Evolutionary conservation across 1,140 invertebrate species (phyloP).

Genomic region (Drosophila jambulina): DNA sequence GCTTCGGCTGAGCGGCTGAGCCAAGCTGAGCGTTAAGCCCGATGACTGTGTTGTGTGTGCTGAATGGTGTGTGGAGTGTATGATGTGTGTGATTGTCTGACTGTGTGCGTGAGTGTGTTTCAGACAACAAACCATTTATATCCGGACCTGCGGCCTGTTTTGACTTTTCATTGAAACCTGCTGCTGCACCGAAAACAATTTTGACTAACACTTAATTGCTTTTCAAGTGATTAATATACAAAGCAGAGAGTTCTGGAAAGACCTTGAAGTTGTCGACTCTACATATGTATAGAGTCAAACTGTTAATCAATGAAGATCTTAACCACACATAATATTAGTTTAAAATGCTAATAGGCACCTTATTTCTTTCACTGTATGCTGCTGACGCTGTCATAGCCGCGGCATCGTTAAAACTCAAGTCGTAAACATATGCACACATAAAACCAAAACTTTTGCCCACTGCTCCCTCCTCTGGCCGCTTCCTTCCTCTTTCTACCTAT

Average conservation of each 20-base stretch:
- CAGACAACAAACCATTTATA: constrained; percentile 81
- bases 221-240: not conserved
- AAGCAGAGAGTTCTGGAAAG: not conserved
- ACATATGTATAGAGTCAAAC: not conserved
- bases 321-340: not conserved
- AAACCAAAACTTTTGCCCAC: constrained; percentile 63
- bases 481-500: not conserved
- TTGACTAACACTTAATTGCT: not conserved
- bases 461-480: constrained; percentile 44
- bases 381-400: constrained; percentile 46
- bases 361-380: constrained; percentile 33
- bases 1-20: constrained; percentile 57
- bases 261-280: not conserved
- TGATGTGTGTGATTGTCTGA: constrained; percentile 24
- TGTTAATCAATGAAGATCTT: not conserved
- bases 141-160: constrained; percentile 82
- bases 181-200: constrained; percentile 44
- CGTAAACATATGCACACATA: constrained; percentile 58
- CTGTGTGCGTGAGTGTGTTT: constrained; percentile 45
- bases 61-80: constrained; percentile 16
- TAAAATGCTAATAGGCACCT: not conserved
- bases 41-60: constrained; percentile 58
- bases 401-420: constrained; percentile 76
- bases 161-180: constrained; percentile 80
- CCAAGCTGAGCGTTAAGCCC: constrained; percentile 78